Base-by-base conservation (phyloP, 2,888 invertebrate species). In the Caenorhabditis doughertyi region DNA sequence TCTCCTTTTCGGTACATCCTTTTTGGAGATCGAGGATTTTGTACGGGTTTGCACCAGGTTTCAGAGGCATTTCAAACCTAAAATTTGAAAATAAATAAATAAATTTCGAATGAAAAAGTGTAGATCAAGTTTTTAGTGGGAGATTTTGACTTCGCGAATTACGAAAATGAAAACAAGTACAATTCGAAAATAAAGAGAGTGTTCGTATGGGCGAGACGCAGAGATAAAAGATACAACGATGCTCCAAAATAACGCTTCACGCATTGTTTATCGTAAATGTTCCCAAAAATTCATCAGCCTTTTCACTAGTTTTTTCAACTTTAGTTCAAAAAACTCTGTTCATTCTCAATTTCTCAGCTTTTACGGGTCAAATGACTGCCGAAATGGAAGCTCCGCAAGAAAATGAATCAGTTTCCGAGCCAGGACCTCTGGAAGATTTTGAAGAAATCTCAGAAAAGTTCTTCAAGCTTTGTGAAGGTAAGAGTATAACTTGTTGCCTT, bases 1-100 rank as follows among this genome's bases (percentile, higher is more conserved):
- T 84, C 7, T 88, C 88, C 39, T 83, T 85, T 4, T 88, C 88
- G 21, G 84, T 82, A 35, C 85, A 85, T 56, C 79, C 82, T 35
- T 79, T 87, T 47, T 85, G 56, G 35, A 88, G 44, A 21, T 64
- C 82, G 21, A 88, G 81, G n/a, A 86, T 81, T 53, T 81, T 83
- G 56, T 88, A 88, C 7, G 87, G 88, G 27, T 88, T 83, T 13
- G 49, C 32, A 2, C 74, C 83, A 3, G 79, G 76, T 67, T 83
- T 83, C 16, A 79, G 56, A 8, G 79, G 65, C 83, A 83, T 83
- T 58, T 64, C 55, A 1, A 21, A 29, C 13, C 47, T 49, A 55
- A 51, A 42, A 47, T 13, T 42, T 8, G 16, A 49, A 47, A 23
- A 49, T 8, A 71, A 47, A 25, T 25, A 35, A 25, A n/a, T n/a